These are phyloP conservation scores for Folsomia candida DNA, from an alignment of 2,888 invertebrate species.

Conservation along the genomic window DNA sequence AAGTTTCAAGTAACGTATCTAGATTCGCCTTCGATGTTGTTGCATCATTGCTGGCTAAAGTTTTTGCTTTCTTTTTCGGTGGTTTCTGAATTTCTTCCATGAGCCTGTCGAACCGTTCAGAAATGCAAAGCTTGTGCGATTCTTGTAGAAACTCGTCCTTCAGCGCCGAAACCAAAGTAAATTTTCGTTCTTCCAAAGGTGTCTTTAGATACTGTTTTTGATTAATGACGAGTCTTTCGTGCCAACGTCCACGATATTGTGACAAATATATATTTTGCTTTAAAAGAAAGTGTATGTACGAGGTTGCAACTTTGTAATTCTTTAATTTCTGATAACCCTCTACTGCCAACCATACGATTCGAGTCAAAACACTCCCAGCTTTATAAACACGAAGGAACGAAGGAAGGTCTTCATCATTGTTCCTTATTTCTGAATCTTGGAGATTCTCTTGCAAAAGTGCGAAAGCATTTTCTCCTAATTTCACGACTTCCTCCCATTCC, in stretches of 20 bases:
- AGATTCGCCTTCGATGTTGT: neutral
- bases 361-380: conserved; percentile 57
- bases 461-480: conserved; percentile 27
- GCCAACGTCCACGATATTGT: conserved; percentile 60
- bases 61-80: conserved; percentile 4
- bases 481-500: conserved; percentile 39
- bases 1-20: neutral
- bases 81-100: conserved; percentile 18
- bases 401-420: conserved; percentile 55
- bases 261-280: conserved; percentile 57
- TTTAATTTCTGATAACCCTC: conserved; percentile 57
- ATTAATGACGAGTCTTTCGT: conserved; percentile 64
- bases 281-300: conserved; percentile 59
- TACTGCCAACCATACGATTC: conserved; percentile 55
- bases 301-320: conserved; percentile 58
- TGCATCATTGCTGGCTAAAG: conserved; percentile 1
- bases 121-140: conserved; percentile 55
- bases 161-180: conserved; percentile 52
- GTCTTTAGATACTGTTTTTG: conserved; percentile 59
- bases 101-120: conserved; percentile 54
- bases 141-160: conserved; percentile 53
- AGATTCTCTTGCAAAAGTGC: conserved; percentile 18
- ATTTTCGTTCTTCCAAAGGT: conserved; percentile 46
- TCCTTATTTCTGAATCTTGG: conserved; percentile 8
- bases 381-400: conserved; percentile 63